Conservation (phyloP, 2,113 vertebrate species). For the Crypturellus undulatus region DNA sequence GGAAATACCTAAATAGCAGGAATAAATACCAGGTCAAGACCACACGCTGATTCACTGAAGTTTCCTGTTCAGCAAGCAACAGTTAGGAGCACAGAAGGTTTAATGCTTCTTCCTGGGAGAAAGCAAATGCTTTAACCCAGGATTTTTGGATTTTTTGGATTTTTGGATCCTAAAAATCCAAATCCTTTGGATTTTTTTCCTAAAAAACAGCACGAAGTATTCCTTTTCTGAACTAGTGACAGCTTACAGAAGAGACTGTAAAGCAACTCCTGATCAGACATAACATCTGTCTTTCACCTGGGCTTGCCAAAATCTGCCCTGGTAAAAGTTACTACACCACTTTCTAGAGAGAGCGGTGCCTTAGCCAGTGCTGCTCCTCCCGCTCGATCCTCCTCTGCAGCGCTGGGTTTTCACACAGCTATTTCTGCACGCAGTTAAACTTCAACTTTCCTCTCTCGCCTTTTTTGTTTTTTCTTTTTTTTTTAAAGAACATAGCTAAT, state of each 20-base stretch:
- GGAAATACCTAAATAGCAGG: background rate
- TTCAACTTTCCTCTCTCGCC: background rate
- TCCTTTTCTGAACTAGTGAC: background rate
- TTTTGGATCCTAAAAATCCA: too few species aligned
- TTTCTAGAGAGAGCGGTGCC: background rate
- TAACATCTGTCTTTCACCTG: background rate
- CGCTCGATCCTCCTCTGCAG: background rate
- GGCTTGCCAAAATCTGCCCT: background rate
- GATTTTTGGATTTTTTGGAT: background rate
- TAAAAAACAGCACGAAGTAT: background rate
- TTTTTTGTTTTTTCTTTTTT: background rate
- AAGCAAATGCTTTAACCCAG: background rate
- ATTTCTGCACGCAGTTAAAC: background rate
- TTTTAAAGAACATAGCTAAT: background rate
- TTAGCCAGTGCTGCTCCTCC: background rate
- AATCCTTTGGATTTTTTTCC: background rate
- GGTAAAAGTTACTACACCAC: background rate
- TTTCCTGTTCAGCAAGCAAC: background rate
- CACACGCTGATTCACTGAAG: background rate
- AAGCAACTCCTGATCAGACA: background rate
- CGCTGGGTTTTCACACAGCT: background rate
- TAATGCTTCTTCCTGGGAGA: slow-evolving; percentile 18
- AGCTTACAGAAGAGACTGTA: background rate
- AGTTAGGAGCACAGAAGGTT: background rate
- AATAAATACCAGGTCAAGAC: background rate